Evolutionary conservation across 30 jellyfish, hydroid and myxozoan species (phyloP), one percentile per base, ranked within the genome.

Genomic region (Turritopsis rubra): DNA sequence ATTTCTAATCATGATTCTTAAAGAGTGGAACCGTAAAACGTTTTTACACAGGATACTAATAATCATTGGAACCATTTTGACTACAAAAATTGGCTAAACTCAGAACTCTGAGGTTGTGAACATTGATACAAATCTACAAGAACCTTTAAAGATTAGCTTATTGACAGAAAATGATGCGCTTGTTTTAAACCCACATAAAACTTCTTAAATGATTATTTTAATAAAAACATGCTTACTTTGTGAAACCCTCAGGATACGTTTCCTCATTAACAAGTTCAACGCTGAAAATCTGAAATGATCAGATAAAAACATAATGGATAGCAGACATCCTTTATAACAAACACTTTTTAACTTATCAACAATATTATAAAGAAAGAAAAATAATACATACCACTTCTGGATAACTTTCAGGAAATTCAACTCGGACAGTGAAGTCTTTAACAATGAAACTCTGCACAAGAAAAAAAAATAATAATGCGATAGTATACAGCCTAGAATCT

Each of bases 341-440:
- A 68, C 16, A 68, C 41, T 75, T 75, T 0, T 75, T 7, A 5
- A 23, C 13, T 3, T 26, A 13, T 5, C 13, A 41, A 41, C 5
- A 41, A 41, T 41, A 41, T 13, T 13, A 41, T 41, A 5, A 41
- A 5, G 13, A 41, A 41, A 41, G 5, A 13, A 5, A 41, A 41
- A 41, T 41, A 3, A 13, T 41, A 41, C 60, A 68, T 77, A 77
- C 85, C 70, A 22, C 85, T 1, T 29, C 73, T 28, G 85, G 85
- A 60, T 77, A 77, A 52, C 71, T 27, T 29, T 29, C 53, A 29
- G 85, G 85, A 77, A 77, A 77, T 19, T 60, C 71, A 28, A 77
- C 66, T 26, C 72, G 20, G n/a, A 77, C 18, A 28, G 75, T 1
- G 53, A 77, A 77, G 25, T 53, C 75, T 29, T 77, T 77, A 23